Conservation (phyloP, 1,140 invertebrate species). For the Papilio aristodemus region DNA sequence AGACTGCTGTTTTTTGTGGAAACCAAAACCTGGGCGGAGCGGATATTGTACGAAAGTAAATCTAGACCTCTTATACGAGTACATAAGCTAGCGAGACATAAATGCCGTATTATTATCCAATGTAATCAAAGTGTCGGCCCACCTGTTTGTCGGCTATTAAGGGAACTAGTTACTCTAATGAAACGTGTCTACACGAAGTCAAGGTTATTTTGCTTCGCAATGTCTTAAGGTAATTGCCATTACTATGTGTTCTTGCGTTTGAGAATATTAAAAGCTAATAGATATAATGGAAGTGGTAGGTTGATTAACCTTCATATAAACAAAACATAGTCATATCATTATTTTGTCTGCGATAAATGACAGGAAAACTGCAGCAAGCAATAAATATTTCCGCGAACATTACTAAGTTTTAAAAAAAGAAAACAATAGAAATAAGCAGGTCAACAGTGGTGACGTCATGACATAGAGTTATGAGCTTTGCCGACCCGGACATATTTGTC, state of each 20-base stretch:
- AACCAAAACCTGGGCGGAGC: no score
- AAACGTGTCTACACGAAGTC: neutral
- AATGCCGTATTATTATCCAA: conserved; percentile 7
- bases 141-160: neutral
- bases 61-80: neutral
- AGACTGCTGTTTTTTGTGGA: no score
- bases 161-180: neutral
- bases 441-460: conserved; percentile 5
- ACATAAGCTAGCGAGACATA: neutral
- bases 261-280: no score
- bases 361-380: neutral
- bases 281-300: no score
- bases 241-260: no score
- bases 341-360: neutral
- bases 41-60: neutral
- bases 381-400: neutral
- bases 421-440: conserved; percentile 4
- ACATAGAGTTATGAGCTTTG: conserved; percentile 14
- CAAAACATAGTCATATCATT: neutral
- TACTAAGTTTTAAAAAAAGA: neutral
- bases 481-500: conserved; percentile 9
- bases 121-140: neutral
- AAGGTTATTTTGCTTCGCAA: neutral
- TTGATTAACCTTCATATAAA: neutral
- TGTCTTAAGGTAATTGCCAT: no score